A percentile compares a stretch with the other conserved stretches of the same genome.
Evolutionary conservation across 2,888 invertebrate genomes (phyloP).

Genomic region (Busseola fusca): DNA sequence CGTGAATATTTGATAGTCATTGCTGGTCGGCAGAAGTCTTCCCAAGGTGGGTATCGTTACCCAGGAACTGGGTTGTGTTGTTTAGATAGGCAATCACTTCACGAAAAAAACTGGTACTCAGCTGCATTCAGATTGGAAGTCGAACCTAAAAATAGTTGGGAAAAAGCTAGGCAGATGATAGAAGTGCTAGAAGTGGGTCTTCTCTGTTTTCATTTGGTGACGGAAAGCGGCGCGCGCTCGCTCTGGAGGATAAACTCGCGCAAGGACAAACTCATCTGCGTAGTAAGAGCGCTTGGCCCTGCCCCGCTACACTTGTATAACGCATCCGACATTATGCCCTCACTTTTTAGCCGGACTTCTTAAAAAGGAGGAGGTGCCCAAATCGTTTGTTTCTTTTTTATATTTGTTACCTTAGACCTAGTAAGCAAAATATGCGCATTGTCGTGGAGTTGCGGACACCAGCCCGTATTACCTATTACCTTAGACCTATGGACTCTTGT

Average conservation of each 20-base stretch:
- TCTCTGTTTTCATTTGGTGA: background rate
- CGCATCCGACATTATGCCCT: background rate
- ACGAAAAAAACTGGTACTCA: background rate
- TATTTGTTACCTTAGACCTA: no score
- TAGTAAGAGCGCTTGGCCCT: background rate
- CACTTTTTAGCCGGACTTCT: no score
- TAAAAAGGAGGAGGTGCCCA: no score
- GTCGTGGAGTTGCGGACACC: no score
- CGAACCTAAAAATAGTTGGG: background rate
- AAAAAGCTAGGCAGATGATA: background rate
- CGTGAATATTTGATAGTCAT: background rate
- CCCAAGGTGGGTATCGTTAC: no score
- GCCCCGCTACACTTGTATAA: background rate
- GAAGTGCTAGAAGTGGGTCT: background rate
- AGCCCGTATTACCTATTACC: no score
- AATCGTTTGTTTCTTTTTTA: no score
- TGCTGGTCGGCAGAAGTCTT: background rate
- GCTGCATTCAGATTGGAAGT: background rate
- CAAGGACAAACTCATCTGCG: constrained; percentile 20
- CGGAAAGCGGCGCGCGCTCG: background rate
- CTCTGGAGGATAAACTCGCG: background rate
- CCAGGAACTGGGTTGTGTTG: background rate
- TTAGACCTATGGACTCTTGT: no score
- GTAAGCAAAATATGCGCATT: no score
- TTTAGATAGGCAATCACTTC: background rate